Base-by-base conservation (phyloP, 2,888 invertebrate species). In the Drosophila incognita region DNA sequence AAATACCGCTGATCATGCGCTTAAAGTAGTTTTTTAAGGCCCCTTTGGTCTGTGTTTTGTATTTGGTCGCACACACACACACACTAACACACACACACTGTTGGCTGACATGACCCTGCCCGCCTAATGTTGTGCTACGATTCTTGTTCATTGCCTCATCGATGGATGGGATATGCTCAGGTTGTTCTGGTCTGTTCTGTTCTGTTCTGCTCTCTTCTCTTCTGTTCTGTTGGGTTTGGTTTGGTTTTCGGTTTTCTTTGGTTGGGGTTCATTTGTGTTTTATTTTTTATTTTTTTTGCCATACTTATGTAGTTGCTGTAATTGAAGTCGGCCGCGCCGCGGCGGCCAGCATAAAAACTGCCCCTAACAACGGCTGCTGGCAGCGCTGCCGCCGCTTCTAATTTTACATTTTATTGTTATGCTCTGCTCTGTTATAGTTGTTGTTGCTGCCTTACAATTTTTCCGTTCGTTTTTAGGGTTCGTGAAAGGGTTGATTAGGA, bases 401-500 rank as follows among this genome's bases (percentile, higher is more conserved):
- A 87, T 87, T 90, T 87, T 78, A 86, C 81, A 90, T 85, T 87
- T 90, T 90, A 85, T 80, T 88, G 88, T 87, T 82, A 74, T 83
- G 68, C 67, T 72, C 66, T 83, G 68, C 67, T 72, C 66, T 33
- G 64, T 69, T 76, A 74, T 84, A 75, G 82, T 75, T 80, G 78
- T 74, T 78, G 67, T 76, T 61, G 59, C 46, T 63, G n/a, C 73
- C 56, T 79, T 61, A 63, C 53, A 74, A 69, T 80, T 83, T 83
- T 86, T 77, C 71, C 46, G 13, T 66, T 71, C 82, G 70, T 78
- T 89, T 80, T 85, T 83, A 83, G 86, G 90, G 86, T 90, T 90
- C 87, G 87, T 86, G 86, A 84, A 82, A 87, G 86, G 86, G 86
- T 87, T 90, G 90, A 90, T 90, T 90, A 87, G 90, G 86, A 90